A percentile compares a stretch with the other conserved stretches of the same genome.
Evolutionary conservation across 1,140 invertebrate genomes (phyloP).

Genomic region (Drosophila varians): DNA sequence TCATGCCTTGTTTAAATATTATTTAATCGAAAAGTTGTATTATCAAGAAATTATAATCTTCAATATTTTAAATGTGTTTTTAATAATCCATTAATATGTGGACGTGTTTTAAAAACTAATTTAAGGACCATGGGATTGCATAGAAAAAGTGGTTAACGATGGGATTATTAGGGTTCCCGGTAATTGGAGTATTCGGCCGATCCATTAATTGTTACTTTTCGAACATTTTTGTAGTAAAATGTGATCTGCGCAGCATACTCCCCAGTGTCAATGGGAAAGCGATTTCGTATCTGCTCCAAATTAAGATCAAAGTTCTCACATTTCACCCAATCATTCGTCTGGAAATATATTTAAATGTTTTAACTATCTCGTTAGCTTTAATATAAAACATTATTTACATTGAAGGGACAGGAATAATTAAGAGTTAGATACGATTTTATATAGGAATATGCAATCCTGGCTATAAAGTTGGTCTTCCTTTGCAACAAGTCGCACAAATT

Average conservation of each 20-base stretch:
- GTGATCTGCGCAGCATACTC: slow-evolving; percentile 13
- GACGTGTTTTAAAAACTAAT: too few species aligned
- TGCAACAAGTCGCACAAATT: slow-evolving; percentile 8
- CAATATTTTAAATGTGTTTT: not conserved
- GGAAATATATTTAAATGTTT: not conserved
- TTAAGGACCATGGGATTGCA: too few species aligned
- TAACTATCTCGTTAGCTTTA: too few species aligned
- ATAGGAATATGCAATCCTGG: not conserved
- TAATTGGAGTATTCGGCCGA: slow-evolving; percentile 9
- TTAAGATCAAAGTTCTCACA: slow-evolving; percentile 4
- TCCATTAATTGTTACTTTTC: not conserved
- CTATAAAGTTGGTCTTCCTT: slow-evolving; percentile 4
- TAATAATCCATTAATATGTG: not conserved
- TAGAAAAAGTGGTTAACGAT: too few species aligned
- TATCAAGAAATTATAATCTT: not conserved
- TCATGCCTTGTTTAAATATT: not conserved
- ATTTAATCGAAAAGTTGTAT: not conserved
- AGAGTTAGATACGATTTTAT: slow-evolving; percentile 7
- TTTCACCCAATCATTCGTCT: not conserved
- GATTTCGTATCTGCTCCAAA: slow-evolving; percentile 1
- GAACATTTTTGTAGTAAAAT: slow-evolving; percentile 8
- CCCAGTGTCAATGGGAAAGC: slow-evolving; percentile 19
- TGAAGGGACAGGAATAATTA: not conserved
- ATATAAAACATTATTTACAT: not conserved
- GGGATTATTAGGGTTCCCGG: not conserved